These are phyloP conservation scores for Cheilosia impressa DNA, from an alignment of 2,888 invertebrate species.

Conservation along the genomic window DNA sequence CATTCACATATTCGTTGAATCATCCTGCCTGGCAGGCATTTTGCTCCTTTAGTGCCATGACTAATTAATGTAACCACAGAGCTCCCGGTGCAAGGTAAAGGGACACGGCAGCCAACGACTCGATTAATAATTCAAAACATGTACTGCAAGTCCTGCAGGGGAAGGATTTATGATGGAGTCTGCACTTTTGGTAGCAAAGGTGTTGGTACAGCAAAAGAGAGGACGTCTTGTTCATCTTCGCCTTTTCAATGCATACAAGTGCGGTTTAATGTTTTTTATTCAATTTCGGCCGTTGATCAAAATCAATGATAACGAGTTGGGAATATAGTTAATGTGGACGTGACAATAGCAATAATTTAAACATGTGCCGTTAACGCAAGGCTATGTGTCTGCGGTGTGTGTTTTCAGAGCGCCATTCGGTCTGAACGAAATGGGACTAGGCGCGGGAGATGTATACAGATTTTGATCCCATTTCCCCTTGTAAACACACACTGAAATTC, in stretches of 20 bases:
- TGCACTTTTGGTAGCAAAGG: constrained; percentile 1
- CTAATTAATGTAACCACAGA: constrained; percentile 51
- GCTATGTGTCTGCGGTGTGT: too few relatives aligned
- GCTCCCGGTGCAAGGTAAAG: constrained; percentile 26
- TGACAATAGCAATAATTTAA: background rate
- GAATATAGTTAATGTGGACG: background rate
- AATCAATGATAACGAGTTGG: constrained; percentile 19
- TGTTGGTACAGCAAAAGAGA: constrained; percentile 25
- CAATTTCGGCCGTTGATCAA: constrained; percentile 12
- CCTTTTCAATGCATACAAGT: constrained; percentile 24
- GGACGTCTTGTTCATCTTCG: background rate
- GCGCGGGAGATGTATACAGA: too few relatives aligned
- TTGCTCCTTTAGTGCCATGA: constrained; percentile 50
- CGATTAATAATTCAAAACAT: constrained; percentile 44
- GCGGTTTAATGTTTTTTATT: background rate
- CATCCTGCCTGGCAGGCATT: constrained; percentile 34
- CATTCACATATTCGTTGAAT: constrained; percentile 28
- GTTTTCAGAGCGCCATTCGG: too few relatives aligned
- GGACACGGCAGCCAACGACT: constrained; percentile 1
- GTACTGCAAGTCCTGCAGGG: constrained; percentile 13
- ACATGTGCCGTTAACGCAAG: background rate
- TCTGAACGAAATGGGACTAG: too few relatives aligned
- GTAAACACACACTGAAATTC: too few relatives aligned
- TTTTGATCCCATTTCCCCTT: too few relatives aligned
- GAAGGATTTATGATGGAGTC: constrained; percentile 26